Conservation (phyloP, 2,113 vertebrate genomes). For the Apteryx mantelli region DNA sequence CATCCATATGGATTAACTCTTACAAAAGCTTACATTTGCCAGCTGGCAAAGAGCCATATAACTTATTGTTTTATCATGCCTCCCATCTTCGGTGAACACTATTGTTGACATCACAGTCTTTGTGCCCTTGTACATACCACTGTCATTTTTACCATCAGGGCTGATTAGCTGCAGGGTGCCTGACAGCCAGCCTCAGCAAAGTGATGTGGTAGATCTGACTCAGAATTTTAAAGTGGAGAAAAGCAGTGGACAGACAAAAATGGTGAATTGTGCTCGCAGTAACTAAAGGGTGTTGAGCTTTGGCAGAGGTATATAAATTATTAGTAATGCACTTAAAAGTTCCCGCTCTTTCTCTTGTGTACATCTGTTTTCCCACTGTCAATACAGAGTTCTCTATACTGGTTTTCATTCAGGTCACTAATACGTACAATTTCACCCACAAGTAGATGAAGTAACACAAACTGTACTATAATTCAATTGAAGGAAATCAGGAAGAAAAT, state of each 20-base stretch:
- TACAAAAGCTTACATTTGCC: not conserved
- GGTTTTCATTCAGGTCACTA: not conserved
- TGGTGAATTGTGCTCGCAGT: not conserved
- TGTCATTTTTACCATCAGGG: not conserved
- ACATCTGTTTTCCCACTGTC: not conserved
- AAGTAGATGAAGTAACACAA: not conserved
- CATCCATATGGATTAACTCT: not conserved
- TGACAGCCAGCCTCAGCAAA: not conserved
- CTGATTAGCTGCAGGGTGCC: not conserved
- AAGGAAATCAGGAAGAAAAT: not conserved
- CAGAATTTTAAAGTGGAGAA: not conserved
- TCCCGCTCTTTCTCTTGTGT: not conserved
- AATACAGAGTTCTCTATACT: not conserved
- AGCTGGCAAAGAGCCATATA: constrained; percentile 6
- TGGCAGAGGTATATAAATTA: not conserved
- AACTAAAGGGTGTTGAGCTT: not conserved
- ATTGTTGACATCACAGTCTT: not conserved
- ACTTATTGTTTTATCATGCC: not conserved
- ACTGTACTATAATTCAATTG: not conserved
- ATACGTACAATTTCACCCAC: not conserved
- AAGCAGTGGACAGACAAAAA: not conserved
- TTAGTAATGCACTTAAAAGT: not conserved
- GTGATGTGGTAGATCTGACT: not conserved
- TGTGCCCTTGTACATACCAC: not conserved
- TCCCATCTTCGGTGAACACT: not conserved